Conservation (phyloP, 2,888 invertebrate genomes). For the Drosophila vallismaia region DNA sequence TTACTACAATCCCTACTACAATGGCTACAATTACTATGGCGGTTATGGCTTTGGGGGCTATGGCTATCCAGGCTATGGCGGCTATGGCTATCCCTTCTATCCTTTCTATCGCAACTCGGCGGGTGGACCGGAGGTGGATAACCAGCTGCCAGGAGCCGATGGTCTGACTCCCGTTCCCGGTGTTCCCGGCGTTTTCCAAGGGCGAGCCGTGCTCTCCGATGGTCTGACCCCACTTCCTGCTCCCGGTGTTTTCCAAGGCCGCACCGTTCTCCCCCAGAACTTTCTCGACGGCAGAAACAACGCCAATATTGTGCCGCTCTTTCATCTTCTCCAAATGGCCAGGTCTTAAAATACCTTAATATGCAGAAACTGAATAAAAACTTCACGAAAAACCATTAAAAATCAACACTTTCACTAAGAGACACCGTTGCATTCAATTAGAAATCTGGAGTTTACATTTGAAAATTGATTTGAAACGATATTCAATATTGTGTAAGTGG, state of each 20-base stretch:
- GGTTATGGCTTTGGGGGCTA: constrained; percentile 31
- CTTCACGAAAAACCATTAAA: not conserved
- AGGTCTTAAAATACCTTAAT: constrained; percentile 29
- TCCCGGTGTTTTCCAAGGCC: constrained; percentile 58
- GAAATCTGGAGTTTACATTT: not conserved
- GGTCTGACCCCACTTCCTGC: constrained; percentile 30
- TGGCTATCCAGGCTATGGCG: constrained; percentile 38
- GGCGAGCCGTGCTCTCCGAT: constrained; percentile 44
- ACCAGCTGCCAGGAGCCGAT: constrained; percentile 17
- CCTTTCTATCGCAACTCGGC: constrained; percentile 54
- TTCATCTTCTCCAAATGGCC: constrained; percentile 62
- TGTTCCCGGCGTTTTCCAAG: constrained; percentile 57
- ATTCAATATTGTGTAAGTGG: not conserved
- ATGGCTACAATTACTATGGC: constrained; percentile 11
- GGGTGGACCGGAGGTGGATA: constrained; percentile 41
- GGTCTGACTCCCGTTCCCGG: constrained; percentile 23
- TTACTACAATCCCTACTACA: constrained; percentile 30
- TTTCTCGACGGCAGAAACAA: constrained; percentile 42
- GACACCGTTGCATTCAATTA: not conserved
- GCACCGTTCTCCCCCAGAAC: constrained; percentile 46
- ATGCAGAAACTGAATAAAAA: constrained; percentile 21
- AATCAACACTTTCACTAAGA: not conserved
- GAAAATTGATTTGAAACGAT: not conserved
- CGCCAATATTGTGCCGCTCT: constrained; percentile 53
- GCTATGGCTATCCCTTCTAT: constrained; percentile 50